Base-by-base conservation (phyloP, 1,140 invertebrate genomes). In the Drosophila orena region DNA sequence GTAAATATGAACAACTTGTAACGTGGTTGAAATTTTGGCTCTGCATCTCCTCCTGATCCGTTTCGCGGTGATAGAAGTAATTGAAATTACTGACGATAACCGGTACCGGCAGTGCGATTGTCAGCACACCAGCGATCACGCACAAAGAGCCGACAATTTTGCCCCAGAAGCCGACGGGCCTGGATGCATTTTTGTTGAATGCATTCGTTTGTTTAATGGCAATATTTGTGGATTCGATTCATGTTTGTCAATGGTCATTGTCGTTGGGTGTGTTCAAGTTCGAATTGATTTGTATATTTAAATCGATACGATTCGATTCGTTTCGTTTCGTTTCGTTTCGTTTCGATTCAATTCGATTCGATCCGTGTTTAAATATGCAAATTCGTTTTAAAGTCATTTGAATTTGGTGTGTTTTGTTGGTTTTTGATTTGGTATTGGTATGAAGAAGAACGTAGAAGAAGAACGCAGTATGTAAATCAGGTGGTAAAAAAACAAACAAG, bases 71-170 rank as follows among this genome's bases (percentile, higher is more conserved):
- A 95, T 99, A 99, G 95, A 99, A 99, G 95, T 99, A 99, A 94
- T 99, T 99, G 95, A 99, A 99, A 94, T 99, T 99, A 93, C 98
- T 99, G 80, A 99, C 98, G 94, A 99, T 99, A 93, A 99, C 98
- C 91, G 98, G 98, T 88, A 99, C 99, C 74, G 98, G 98, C 91
- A 99, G 95, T 55, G 98, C 98, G 93, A 99, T 99, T 91, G 98
- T 99, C 93, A 99, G 94, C 81, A 99, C 98, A 94, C 99, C 99
- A 92, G 98, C 98, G 93, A 99, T 99, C 92, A 99, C 99, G 94
- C 99, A 99, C 81, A 99, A 94, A 70, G 98, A 99, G 71, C 98
- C 98, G 83, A 99, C 98, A 92, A 99, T 98, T 94, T 99, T 99
- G 81, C 98, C 98, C 98, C 98, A 99, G 66, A 99, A 97, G 91